Evolutionary conservation across 2,113 vertebrate genomes (phyloP), one percentile per base, ranked within the genome.

Genomic region (Mirounga angustirostris): DNA sequence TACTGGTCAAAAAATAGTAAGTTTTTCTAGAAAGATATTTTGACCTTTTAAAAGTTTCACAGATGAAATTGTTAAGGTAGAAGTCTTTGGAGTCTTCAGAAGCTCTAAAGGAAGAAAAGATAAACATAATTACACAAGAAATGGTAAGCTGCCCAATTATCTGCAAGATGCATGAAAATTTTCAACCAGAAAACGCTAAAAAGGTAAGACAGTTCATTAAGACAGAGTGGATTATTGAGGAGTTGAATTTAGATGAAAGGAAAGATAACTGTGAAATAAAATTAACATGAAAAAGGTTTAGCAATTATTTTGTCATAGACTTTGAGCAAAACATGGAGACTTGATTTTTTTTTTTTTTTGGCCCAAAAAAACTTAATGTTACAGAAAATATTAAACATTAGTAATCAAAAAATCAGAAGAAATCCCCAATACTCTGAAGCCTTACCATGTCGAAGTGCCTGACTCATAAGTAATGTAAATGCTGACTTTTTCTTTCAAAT

Each of bases 121-220:
- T 74, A 54, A 21, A 16, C 15, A 69, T 43, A 92, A 73, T 67
- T 52, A 69, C 26, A 28, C 2, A 50, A 43, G 61, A 78, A 65
- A n/a, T 74, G 28, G 61, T 91, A 90, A 92, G 24, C 16, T 79
- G 46, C 33, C 65, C 89, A 86, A 83, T 81, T 71, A 89, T 24
- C 5, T 33, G 7, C 0, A 76, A 87, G 36, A 92, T 11, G 11
- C 78, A 85, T 43, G 79, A 84, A 92, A 87, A 65, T 63, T 85
- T 85, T 90, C 85, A 93, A 85, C 9, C 9, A 56, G 54, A 89
- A 92, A 87, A 89, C 43, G 56, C 46, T 92, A 26, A 78, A 71
- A 97, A 92, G 40, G 28, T 84, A 93, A 93, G 9, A 95, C 6
- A 92, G 92, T 46, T 90, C 67, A 93, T 86, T 87, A 86, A 97